Conservation (phyloP, 2,113 vertebrate genomes). For the Lethenteron reissneri region DNA sequence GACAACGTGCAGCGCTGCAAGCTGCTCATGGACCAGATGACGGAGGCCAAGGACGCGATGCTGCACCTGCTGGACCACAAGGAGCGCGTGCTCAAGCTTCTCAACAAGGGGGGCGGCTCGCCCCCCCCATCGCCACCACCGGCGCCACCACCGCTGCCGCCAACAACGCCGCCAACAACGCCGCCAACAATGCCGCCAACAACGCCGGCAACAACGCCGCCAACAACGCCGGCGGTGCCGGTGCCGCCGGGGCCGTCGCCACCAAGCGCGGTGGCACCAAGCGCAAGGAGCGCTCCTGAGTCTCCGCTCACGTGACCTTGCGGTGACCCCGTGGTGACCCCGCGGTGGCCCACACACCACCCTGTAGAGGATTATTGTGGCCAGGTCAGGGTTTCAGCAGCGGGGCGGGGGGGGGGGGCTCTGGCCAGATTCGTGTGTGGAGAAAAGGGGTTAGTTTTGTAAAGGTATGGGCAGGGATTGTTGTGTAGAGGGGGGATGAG, state of each 20-base stretch:
- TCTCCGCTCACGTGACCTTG: background rate
- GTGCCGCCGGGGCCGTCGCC: background rate
- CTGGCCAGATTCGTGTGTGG: too few species aligned
- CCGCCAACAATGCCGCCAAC: background rate
- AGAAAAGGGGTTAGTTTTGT: too few species aligned
- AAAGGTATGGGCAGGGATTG: too few species aligned
- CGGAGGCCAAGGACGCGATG: slow-evolving; percentile 92
- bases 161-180: background rate
- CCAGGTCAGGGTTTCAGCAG: too few species aligned
- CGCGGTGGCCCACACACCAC: too few species aligned
- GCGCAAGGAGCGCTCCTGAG: background rate
- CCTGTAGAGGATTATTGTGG: too few species aligned
- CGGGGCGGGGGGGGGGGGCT: too few species aligned
- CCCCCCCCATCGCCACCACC: background rate
- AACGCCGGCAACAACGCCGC: too few species aligned
- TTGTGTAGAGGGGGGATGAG: too few species aligned
- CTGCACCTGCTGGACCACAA: slow-evolving; percentile 96
- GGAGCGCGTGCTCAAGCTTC: slow-evolving; percentile 83
- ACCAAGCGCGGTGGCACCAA: background rate
- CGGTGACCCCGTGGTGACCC: too few species aligned
- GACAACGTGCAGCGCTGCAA: slow-evolving; percentile 98
- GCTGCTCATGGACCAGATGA: slow-evolving; percentile 99
- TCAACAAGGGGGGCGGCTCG: slow-evolving; percentile 66
- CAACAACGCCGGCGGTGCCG: background rate
- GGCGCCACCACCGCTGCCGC: background rate